phyloP scores from a whole-genome alignment of 2,797 vertebrate genomes.

The Taenioides sp. region DNA sequence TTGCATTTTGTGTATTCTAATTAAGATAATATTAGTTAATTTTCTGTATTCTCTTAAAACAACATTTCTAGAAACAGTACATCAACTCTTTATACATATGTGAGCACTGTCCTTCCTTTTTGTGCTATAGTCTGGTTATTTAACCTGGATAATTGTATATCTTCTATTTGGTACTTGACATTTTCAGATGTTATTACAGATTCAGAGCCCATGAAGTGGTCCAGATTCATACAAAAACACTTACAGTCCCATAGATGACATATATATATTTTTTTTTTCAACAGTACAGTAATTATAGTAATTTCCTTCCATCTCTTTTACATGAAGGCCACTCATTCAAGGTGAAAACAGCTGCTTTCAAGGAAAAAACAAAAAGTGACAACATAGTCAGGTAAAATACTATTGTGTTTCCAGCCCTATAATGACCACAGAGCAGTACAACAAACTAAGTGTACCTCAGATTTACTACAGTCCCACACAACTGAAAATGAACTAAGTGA shows the following conservation, averaged over 20 bases:
- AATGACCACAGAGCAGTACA: conserved; percentile 49
- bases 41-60: background rate
- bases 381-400: conserved; percentile 53
- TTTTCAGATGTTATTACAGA: background rate
- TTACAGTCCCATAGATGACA: background rate
- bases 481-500: conserved; percentile 52
- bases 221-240: background rate
- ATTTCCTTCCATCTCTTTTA: background rate
- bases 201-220: background rate
- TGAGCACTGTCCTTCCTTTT: background rate
- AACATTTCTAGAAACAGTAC: background rate
- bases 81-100: background rate
- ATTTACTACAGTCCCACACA: conserved; percentile 66
- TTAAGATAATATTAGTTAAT: background rate
- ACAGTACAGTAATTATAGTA: background rate
- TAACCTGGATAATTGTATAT: background rate
- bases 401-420: conserved; percentile 60
- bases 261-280: background rate
- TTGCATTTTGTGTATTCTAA: background rate
- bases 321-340: conserved; percentile 15
- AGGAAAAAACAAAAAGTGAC: conserved; percentile 33
- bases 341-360: conserved; percentile 58
- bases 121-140: background rate
- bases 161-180: background rate
- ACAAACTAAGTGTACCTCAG: conserved; percentile 9